These are phyloP conservation scores for Palythoa caribaeorum DNA, from an alignment of 92 coral and sea anemone genomes.

Conservation along the genomic window DNA sequence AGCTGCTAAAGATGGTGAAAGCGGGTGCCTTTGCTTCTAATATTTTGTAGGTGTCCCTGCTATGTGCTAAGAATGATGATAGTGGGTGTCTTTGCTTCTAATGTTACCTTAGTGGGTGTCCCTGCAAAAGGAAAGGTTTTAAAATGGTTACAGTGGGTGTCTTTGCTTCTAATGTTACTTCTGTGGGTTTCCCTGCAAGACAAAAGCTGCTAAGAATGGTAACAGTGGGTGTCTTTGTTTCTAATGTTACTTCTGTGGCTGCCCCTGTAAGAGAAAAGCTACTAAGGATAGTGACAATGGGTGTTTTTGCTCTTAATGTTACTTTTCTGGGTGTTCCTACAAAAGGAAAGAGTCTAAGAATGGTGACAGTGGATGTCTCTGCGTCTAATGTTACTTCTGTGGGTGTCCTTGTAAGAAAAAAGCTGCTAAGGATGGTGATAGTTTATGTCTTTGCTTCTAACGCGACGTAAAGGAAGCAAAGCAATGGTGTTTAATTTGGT, in stretches of 20 bases:
- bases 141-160: constrained; percentile 68
- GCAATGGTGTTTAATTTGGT: too few species aligned
- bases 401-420: too few species aligned
- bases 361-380: background rate
- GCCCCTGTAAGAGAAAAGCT: too few species aligned
- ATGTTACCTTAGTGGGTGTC: constrained; percentile 84
- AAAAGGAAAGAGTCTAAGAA: too few species aligned
- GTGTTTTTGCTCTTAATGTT: background rate
- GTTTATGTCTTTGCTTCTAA: background rate
- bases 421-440: too few species aligned
- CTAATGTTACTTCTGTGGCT: background rate
- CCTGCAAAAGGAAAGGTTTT: constrained; percentile 67
- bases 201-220: constrained; percentile 62
- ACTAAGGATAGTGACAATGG: too few species aligned
- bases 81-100: constrained; percentile 48
- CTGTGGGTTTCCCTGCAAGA: constrained; percentile 85
- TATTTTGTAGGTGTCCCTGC: constrained; percentile 81
- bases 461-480: background rate
- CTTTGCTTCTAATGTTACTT: constrained; percentile 58
- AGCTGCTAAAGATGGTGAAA: constrained; percentile 57
- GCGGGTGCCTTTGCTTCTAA: constrained; percentile 69
- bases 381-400: too few species aligned
- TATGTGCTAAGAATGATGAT: constrained; percentile 64
- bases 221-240: constrained; percentile 67
- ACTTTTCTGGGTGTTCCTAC: too few species aligned